A percentile compares a stretch with the other conserved stretches of the same genome.
Evolutionary conservation across 2,797 vertebrate genomes (phyloP).

Genomic region (Mus caroli): DNA sequence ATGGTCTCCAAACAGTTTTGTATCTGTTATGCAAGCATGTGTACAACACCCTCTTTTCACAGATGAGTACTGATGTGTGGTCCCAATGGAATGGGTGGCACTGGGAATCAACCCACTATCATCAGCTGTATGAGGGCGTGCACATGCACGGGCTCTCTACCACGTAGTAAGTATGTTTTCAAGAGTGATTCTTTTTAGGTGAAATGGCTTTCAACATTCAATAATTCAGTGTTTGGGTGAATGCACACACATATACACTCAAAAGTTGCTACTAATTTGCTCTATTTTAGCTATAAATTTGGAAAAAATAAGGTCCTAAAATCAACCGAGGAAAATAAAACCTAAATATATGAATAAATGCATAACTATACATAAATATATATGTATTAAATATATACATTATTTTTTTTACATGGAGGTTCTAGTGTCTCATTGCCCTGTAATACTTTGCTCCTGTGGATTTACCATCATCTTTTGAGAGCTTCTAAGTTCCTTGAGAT

Average conservation of each 20-base stretch:
- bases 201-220: conserved; percentile 19
- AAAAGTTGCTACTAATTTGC: conserved; percentile 18
- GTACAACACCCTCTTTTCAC: background rate
- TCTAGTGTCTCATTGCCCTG: background rate
- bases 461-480: background rate
- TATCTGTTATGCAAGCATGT: background rate
- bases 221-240: background rate
- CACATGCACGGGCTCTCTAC: no score
- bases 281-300: background rate
- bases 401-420: background rate
- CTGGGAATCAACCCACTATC: background rate
- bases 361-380: background rate
- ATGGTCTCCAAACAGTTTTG: background rate
- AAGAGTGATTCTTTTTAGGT: background rate
- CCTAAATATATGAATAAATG: background rate
- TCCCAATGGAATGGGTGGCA: background rate
- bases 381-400: background rate
- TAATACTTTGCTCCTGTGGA: background rate
- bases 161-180: background rate
- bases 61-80: background rate
- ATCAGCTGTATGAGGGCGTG: background rate
- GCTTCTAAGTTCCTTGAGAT: conserved; percentile 15
- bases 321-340: conserved; percentile 17
- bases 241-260: background rate
- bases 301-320: conserved; percentile 20